A percentile compares a stretch with the other conserved stretches of the same genome.
phyloP scores from a whole-genome alignment of 2,797 vertebrate genomes.

The Falco naumanni region DNA sequence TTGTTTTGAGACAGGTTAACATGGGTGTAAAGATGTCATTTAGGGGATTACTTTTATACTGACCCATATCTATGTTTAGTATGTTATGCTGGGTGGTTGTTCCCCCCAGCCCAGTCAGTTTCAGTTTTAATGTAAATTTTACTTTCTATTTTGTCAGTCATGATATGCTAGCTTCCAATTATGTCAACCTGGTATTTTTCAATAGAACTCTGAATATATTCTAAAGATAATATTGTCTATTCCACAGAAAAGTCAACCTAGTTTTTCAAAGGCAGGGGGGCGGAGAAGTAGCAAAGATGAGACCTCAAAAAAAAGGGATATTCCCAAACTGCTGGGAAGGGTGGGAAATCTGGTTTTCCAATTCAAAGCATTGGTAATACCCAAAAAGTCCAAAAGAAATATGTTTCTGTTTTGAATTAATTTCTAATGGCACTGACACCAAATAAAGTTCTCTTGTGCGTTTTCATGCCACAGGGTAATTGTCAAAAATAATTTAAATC shows the following conservation, averaged over 20 bases:
- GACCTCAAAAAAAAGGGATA: not conserved
- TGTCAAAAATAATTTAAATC: not conserved
- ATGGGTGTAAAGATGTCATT: not conserved
- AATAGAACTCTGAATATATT: not conserved
- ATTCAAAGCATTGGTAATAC: not conserved
- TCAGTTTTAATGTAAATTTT: not conserved
- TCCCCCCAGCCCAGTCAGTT: not conserved
- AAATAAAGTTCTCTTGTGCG: not conserved
- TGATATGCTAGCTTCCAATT: not conserved
- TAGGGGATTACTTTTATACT: not conserved
- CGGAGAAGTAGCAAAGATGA: not conserved
- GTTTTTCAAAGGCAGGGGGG: not conserved
- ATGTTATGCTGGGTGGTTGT: not conserved
- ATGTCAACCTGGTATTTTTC: not conserved
- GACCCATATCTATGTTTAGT: too few relatives aligned
- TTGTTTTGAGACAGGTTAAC: not conserved
- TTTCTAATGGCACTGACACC: not conserved
- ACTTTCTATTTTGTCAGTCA: not conserved
- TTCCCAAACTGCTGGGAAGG: rapidly evolving
- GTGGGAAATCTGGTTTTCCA: not conserved
- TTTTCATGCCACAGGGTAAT: not conserved
- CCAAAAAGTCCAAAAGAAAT: not conserved
- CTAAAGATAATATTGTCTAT: not conserved
- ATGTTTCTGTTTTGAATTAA: not conserved
- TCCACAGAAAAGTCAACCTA: not conserved